A percentile compares a stretch with the other conserved stretches of the same genome.
phyloP scores from a whole-genome alignment of 2,888 invertebrate genomes.

The Mesoligia furuncula region DNA sequence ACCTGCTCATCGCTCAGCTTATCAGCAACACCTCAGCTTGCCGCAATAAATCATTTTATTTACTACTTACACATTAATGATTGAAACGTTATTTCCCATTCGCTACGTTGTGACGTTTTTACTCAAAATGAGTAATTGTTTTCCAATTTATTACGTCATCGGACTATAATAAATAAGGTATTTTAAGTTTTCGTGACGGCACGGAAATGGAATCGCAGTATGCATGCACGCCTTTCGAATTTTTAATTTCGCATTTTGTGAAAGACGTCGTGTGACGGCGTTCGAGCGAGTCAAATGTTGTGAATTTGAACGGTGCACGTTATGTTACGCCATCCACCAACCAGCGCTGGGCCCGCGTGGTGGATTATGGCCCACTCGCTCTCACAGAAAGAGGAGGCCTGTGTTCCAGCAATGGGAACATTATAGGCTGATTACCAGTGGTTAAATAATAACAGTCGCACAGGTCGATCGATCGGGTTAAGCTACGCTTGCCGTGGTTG shows the following conservation, averaged over 20 bases:
- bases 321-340: neutral
- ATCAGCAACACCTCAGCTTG: slow-evolving; percentile 7
- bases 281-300: neutral
- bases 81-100: slow-evolving; percentile 61
- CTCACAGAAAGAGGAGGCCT: too few species aligned
- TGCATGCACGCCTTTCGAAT: slow-evolving; percentile 1
- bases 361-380: neutral
- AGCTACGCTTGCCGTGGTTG: too few species aligned
- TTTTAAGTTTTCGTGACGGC: slow-evolving; percentile 26
- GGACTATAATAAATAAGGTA: slow-evolving; percentile 53
- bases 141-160: slow-evolving; percentile 55
- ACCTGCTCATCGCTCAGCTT: slow-evolving; percentile 29
- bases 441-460: too few species aligned
- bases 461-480: too few species aligned
- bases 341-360: neutral
- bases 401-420: too few species aligned
- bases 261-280: neutral
- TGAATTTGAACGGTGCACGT: too few species aligned
- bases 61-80: slow-evolving; percentile 59
- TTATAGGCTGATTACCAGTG: too few species aligned
- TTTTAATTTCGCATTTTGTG: slow-evolving; percentile 18
- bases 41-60: slow-evolving; percentile 65
- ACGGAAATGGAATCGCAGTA: slow-evolving; percentile 34
- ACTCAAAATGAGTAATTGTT: slow-evolving; percentile 67
- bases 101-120: slow-evolving; percentile 56